Percentiles rank a stretch among this genome's conserved stretches.
Conservation (phyloP, 2,113 vertebrate species). For the Cariama cristata region DNA sequence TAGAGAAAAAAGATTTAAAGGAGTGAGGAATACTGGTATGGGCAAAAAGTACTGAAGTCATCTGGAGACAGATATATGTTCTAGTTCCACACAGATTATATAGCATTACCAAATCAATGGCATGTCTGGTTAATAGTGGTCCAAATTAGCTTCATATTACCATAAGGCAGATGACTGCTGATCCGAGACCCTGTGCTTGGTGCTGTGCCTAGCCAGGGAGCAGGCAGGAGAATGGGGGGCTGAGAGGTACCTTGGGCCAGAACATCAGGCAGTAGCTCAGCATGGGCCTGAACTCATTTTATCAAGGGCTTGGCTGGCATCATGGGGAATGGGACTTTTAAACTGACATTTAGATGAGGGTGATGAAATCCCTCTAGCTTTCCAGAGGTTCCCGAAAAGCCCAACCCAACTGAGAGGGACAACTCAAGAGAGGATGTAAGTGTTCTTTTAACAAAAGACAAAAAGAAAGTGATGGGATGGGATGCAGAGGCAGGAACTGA, state of each 20-base stretch:
- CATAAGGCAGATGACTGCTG: not conserved
- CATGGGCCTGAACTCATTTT: not conserved
- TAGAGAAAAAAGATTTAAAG: constrained; percentile 55
- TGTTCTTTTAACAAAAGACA: not conserved
- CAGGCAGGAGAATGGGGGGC: not conserved
- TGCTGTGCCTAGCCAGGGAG: not conserved
- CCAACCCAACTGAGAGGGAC: not conserved
- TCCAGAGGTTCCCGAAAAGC: not conserved
- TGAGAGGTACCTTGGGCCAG: not conserved
- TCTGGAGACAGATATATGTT: not conserved
- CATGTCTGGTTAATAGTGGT: too few relatives aligned
- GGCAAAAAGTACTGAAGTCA: constrained; percentile 31
- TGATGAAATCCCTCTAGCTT: not conserved
- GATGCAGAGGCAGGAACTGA: not conserved
- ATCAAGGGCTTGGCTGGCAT: not conserved
- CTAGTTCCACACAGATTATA: not conserved
- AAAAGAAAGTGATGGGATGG: not conserved
- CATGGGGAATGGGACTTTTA: not conserved
- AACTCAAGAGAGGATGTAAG: not conserved
- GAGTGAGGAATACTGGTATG: constrained; percentile 46
- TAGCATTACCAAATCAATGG: not conserved
- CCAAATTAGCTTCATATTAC: too few relatives aligned
- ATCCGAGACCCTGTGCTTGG: not conserved
- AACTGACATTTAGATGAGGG: not conserved
- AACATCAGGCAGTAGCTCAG: not conserved